Conservation (phyloP, 2,113 vertebrate genomes). For the Prunella fulvescens region DNA sequence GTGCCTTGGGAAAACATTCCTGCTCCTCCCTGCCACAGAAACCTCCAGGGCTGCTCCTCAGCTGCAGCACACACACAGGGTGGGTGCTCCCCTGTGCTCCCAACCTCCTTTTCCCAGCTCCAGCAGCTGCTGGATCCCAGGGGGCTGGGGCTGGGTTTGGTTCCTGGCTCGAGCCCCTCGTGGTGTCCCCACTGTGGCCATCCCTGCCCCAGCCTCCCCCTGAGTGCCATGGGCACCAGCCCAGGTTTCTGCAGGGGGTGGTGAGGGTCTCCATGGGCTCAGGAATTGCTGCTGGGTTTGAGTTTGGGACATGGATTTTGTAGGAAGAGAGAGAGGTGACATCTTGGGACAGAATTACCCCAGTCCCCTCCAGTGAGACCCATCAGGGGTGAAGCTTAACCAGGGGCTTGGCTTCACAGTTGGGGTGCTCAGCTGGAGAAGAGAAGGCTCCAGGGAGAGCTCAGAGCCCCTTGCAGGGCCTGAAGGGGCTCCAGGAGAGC, state of each 20-base stretch:
- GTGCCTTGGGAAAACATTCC: neutral
- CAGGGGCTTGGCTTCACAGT: neutral
- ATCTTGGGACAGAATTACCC: neutral
- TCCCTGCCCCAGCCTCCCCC: neutral
- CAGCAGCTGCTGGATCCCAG: neutral
- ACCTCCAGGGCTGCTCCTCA: neutral
- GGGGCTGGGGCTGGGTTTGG: accelerated
- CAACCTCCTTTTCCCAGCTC: accelerated
- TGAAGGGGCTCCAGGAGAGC: neutral
- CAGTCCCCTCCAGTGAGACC: neutral
- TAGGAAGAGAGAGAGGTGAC: neutral
- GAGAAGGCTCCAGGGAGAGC: neutral
- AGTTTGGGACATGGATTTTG: accelerated
- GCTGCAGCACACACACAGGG: neutral
- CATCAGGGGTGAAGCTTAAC: accelerated
- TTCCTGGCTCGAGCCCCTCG: accelerated
- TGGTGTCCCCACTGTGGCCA: accelerated
- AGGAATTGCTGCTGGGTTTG: neutral
- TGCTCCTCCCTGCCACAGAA: neutral
- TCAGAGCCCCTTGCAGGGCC: neutral
- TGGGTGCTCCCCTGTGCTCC: neutral
- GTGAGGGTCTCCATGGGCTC: neutral
- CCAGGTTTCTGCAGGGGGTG: accelerated
- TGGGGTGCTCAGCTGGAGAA: accelerated
- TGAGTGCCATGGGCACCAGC: accelerated